phyloP scores from a whole-genome alignment of 2,888 invertebrate genomes.

The Alcis repandata region DNA sequence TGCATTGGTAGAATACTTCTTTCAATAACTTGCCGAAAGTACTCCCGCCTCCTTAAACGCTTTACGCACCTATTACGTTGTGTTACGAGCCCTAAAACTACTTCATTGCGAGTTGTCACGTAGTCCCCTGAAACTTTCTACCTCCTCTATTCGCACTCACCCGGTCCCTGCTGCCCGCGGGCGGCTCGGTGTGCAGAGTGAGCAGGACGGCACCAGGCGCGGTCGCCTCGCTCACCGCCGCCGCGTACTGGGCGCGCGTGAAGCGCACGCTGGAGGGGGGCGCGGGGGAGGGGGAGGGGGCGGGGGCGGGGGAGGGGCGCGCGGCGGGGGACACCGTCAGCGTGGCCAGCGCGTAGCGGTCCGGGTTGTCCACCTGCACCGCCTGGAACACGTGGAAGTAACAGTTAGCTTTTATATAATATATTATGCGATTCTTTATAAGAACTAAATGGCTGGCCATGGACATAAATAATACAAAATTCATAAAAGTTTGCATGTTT shows the following conservation, averaged over 20 bases:
- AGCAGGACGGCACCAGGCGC: slow-evolving; percentile 91
- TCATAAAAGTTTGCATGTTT: no score
- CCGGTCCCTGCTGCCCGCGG: slow-evolving; percentile 38
- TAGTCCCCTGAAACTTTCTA: no score
- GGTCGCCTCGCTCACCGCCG: slow-evolving; percentile 92
- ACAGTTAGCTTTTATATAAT: no score
- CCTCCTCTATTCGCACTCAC: slow-evolving; percentile 12
- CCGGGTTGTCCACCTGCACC: slow-evolving; percentile 94
- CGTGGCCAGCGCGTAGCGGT: slow-evolving; percentile 95
- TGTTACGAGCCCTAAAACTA: no score
- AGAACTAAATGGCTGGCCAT: no score
- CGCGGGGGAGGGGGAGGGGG: slow-evolving; percentile 81
- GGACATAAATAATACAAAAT: no score
- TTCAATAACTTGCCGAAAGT: no score
- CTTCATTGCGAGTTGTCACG: no score
- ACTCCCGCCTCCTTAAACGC: no score
- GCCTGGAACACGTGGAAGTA: slow-evolving; percentile 83
- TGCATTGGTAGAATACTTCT: no score
- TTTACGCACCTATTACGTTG: no score
- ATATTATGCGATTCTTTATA: no score
- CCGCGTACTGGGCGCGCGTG: slow-evolving; percentile 89
- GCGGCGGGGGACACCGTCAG: slow-evolving; percentile 89
- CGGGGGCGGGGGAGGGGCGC: slow-evolving; percentile 88
- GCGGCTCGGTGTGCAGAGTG: slow-evolving; percentile 88
- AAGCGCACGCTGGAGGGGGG: slow-evolving; percentile 89